Percentiles rank a stretch among this genome's conserved stretches.
These are phyloP conservation scores for Zosterops pallidus DNA, from an alignment of 2,113 vertebrate species.

Conservation along the genomic window DNA sequence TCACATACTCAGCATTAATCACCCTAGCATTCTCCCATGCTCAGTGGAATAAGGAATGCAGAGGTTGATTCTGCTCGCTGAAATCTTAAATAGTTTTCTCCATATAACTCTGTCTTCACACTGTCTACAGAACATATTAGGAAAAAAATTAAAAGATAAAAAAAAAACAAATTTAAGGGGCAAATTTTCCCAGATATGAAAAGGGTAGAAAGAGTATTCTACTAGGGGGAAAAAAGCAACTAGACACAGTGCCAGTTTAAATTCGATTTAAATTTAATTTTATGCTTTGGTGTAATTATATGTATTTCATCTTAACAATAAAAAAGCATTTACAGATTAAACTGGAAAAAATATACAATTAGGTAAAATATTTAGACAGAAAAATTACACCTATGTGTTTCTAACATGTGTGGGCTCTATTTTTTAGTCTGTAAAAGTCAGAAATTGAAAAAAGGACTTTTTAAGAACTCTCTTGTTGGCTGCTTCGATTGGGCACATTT, in stretches of 20 bases:
- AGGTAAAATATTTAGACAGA: neutral
- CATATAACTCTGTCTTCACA: neutral
- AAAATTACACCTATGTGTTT: neutral
- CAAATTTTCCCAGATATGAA: neutral
- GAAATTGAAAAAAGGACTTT: neutral
- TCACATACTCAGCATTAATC: neutral
- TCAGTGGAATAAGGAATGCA: accelerated
- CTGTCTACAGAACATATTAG: neutral
- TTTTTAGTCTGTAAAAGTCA: neutral
- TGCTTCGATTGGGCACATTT: neutral
- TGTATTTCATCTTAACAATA: neutral
- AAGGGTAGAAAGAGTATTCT: neutral
- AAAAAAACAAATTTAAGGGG: neutral
- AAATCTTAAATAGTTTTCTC: neutral
- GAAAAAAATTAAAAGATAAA: accelerated
- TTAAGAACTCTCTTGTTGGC: neutral
- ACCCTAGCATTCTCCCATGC: neutral
- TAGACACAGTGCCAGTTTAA: neutral
- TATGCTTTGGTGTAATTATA: neutral
- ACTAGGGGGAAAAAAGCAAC: neutral
- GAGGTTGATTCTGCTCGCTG: neutral
- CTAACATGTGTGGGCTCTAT: neutral
- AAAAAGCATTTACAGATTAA: neutral
- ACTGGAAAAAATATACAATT: neutral
- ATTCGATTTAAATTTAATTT: neutral